Evolutionary conservation across 1,140 invertebrate genomes (phyloP), one percentile per base, ranked within the genome.

Genomic region (Zaprionus lachaisei): DNA sequence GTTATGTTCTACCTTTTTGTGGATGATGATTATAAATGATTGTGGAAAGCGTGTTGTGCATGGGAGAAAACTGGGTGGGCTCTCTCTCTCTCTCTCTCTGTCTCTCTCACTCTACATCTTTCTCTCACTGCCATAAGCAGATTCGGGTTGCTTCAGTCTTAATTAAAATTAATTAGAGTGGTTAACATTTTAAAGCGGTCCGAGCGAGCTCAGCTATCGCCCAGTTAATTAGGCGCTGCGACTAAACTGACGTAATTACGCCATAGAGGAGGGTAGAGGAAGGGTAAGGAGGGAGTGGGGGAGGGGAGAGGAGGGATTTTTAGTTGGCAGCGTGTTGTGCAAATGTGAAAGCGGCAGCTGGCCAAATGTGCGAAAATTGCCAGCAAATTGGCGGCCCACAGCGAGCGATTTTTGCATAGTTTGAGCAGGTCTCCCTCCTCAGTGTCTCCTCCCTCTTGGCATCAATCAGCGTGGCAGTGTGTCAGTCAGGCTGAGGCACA

Each of bases 311-410:
- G 17, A 5, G n/a, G 24, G 34, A 26, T 12, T 38, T 6, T 60
- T 22, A 64, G 47, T 72, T 79, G 37, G 41, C 41, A 47, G n/a
- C 41, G 41, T 47, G 75, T 61, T 66, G 34, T 61, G 70, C 78
- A 79, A 87, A 87, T 80, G 81, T 79, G 84, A 89, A 90, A 84
- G 81, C 78, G 81, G 84, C 85, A 79, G 81, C 89, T 84, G 84
- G 84, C 78, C 75, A 84, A 87, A 89, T 90, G 85, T 84, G 84
- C 79, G 85, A 89, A 87, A 87, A 87, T 89, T 72, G 79, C 81
- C 54, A 49, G 55, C 68, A 83, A 87, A 87, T 87, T 81, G 85
- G 26, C 54, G 28, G n/a, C 41, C 41, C n/a, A 22, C 37, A 38
- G 34, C 12, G 34, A 44, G 15, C 20, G 56, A 58, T 24, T 62